These are phyloP conservation scores for Danio rerio DNA, from an alignment of 2,113 vertebrate genomes.

Conservation along the genomic window DNA sequence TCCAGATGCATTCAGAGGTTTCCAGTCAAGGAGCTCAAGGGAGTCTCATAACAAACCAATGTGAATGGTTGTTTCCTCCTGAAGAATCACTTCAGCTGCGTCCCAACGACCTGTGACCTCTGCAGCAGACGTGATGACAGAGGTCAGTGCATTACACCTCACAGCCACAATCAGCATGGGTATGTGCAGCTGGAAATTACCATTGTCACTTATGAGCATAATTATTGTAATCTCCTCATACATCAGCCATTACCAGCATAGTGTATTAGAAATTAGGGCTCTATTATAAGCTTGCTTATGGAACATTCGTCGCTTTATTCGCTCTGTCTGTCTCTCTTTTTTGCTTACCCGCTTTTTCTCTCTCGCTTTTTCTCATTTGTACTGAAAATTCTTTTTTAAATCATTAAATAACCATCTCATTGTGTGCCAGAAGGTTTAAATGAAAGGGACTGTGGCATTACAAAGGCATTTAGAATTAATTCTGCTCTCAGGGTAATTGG, in stretches of 20 bases:
- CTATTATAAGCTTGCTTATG: slow-evolving; percentile 70
- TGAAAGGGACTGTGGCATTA: slow-evolving; percentile 54
- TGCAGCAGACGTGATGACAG: slow-evolving; percentile 47
- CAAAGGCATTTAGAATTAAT: slow-evolving; percentile 67
- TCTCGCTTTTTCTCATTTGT: slow-evolving; percentile 15
- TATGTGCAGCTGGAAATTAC: slow-evolving; percentile 69
- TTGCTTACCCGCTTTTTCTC: slow-evolving; percentile 12
- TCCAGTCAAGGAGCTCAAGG: neutral
- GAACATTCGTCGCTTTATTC: slow-evolving; percentile 57
- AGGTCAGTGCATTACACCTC: slow-evolving; percentile 62
- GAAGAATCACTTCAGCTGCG: slow-evolving; percentile 42
- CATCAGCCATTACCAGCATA: slow-evolving; percentile 67
- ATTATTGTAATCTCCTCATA: slow-evolving; percentile 76
- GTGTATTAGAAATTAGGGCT: slow-evolving; percentile 62
- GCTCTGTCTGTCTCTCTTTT: slow-evolving; percentile 21
- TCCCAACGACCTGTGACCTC: slow-evolving; percentile 48
- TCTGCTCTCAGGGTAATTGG: slow-evolving; percentile 65
- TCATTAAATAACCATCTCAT: slow-evolving; percentile 61
- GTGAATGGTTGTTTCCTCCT: slow-evolving; percentile 23
- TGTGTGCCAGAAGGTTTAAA: slow-evolving; percentile 62
- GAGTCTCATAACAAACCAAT: neutral
- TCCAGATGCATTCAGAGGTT: neutral
- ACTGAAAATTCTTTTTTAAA: slow-evolving; percentile 66
- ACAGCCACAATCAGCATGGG: slow-evolving; percentile 62
- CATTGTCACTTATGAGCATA: slow-evolving; percentile 68